Evolutionary conservation across 2,797 vertebrate genomes (phyloP), one percentile per base, ranked within the genome.

Genomic region (Zalophus californianus): DNA sequence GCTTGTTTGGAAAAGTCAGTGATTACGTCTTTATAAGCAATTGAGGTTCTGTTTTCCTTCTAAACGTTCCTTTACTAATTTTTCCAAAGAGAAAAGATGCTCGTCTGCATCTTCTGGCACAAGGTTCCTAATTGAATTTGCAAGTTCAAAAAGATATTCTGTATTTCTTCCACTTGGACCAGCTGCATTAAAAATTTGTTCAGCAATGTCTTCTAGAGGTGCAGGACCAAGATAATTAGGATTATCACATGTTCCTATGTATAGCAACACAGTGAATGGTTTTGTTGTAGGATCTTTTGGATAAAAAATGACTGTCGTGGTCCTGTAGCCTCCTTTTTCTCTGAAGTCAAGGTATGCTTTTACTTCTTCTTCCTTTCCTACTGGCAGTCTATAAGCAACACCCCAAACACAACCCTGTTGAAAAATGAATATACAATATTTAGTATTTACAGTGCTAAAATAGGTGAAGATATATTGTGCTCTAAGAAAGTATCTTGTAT

Each of bases 191-290:
- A 99, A 97, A 95, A 99, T 99, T 99, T 99, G 99, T 85, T 98
- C 98, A 78, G 99, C 99, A 29, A 99, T 99, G 84, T 99, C 99
- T 98, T 99, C 99, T 93, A 99, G 98, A 44, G 99, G 99, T 20
- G 99, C 99, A 9, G 99, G 99, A 82, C 99, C 99, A 52, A 99
- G 99, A 98, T 99, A 99, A 98, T 99, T 98, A 11, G 99, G 99
- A 97, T 99, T 99, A 98, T 99, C 99, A 60, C 98, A 98, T 58
- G 99, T 99, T 97, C 99, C 99, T 7, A 99, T 99, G 98, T 99
- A 99, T 4, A 99, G 99, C 90, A 99, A 96, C 11, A 99, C 99
- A 56, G 98, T 99, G 92, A 99, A 99, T 20, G 99, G 95, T 98
- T 98, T 87, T 94, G 98, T 97, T 50, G 98, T 98, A 1, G 98